Evolutionary conservation across 2,797 vertebrate genomes (phyloP).

Genomic region (Corythornis leucogaster): DNA sequence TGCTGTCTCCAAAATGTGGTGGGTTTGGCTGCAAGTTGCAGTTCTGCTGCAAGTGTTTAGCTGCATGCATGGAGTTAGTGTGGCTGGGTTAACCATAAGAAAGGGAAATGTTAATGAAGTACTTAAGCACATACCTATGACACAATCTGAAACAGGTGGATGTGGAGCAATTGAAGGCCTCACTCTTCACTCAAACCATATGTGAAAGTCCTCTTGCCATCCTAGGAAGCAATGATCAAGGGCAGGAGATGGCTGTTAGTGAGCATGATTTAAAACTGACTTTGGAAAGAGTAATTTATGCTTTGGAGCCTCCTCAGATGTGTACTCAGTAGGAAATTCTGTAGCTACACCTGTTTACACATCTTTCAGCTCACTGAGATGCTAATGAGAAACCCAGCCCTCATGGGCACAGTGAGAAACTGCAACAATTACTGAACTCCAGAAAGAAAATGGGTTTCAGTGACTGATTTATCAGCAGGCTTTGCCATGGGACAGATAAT

Average conservation of each 20-base stretch:
- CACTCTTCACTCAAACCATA: slow-evolving; percentile 66
- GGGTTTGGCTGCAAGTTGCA: neutral
- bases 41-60: neutral
- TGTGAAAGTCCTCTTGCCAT: slow-evolving; percentile 47
- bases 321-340: slow-evolving; percentile 62
- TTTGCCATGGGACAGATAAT: slow-evolving; percentile 35
- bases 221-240: slow-evolving; percentile 57
- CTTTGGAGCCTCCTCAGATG: slow-evolving; percentile 59
- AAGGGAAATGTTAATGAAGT: slow-evolving; percentile 56
- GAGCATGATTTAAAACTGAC: slow-evolving; percentile 64
- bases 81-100: neutral
- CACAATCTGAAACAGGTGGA: slow-evolving; percentile 72
- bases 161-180: slow-evolving; percentile 20
- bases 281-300: slow-evolving; percentile 65
- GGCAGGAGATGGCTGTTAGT: slow-evolving; percentile 52
- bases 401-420: neutral
- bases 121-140: slow-evolving; percentile 56
- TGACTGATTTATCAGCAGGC: slow-evolving; percentile 31
- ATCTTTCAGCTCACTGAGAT: slow-evolving; percentile 30
- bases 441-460: slow-evolving; percentile 17
- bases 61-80: neutral
- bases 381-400: slow-evolving; percentile 58
- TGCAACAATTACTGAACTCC: slow-evolving; percentile 24
- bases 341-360: slow-evolving; percentile 66
- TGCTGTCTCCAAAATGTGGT: fast-evolving